Percentiles rank a stretch among this genome's conserved stretches.
Conservation (phyloP, 2,888 invertebrate species). For the Eilema griseolum region DNA sequence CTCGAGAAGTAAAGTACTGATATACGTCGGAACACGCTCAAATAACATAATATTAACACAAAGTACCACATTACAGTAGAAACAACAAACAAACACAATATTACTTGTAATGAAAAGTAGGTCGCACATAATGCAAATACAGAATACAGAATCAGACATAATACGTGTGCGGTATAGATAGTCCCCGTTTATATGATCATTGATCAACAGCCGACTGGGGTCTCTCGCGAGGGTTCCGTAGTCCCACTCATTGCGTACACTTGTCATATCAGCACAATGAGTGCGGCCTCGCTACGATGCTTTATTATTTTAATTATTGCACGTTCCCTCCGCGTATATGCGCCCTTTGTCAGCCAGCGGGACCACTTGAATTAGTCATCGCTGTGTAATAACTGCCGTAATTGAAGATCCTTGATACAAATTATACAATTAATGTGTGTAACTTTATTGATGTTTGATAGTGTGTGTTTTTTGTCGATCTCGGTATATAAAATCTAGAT, state of each 20-base stretch:
- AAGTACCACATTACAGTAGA: slow-evolving; percentile 14
- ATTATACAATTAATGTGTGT: slow-evolving; percentile 20
- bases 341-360: slow-evolving; percentile 77
- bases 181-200: slow-evolving; percentile 44
- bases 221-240: slow-evolving; percentile 66
- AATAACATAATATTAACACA: slow-evolving; percentile 17
- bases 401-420: slow-evolving; percentile 70
- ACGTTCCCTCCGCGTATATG: slow-evolving; percentile 70
- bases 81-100: slow-evolving; percentile 18
- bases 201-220: slow-evolving; percentile 55
- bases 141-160: slow-evolving; percentile 13
- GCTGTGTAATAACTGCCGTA: slow-evolving; percentile 69
- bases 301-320: slow-evolving; percentile 87
- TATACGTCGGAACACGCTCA: slow-evolving; percentile 6
- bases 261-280: slow-evolving; percentile 85
- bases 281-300: slow-evolving; percentile 67
- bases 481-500: background rate
- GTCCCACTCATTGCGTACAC: slow-evolving; percentile 81
- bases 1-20: slow-evolving; percentile 3
- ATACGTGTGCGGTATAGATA: slow-evolving; percentile 35
- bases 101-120: slow-evolving; percentile 11
- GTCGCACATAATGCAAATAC: slow-evolving; percentile 13
- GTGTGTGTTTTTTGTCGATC: too few relatives aligned
- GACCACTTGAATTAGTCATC: slow-evolving; percentile 69
- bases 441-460: slow-evolving; percentile 28